Percentiles rank a stretch among this genome's conserved stretches.
Evolutionary conservation across 2,113 vertebrate genomes (phyloP).

Genomic region (Baryphthengus martii): DNA sequence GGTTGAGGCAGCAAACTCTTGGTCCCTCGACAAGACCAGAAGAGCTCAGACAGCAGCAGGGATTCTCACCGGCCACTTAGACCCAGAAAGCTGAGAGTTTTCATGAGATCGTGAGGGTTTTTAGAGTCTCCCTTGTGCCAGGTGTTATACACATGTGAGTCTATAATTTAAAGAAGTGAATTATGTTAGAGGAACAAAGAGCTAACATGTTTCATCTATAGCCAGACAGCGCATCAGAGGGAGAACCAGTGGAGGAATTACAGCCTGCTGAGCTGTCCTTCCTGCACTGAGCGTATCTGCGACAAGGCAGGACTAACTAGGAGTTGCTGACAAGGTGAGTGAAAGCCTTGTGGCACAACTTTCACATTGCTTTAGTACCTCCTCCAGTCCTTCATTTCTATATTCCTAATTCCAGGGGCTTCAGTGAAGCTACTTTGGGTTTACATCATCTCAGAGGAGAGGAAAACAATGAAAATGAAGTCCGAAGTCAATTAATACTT

Average conservation of each 20-base stretch:
- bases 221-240: background rate
- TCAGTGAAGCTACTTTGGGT: background rate
- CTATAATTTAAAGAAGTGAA: background rate
- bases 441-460: background rate
- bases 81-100: background rate
- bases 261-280: background rate
- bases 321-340: background rate
- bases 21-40: background rate
- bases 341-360: background rate
- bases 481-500: background rate
- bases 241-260: background rate
- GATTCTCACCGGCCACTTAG: background rate
- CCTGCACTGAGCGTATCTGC: no score
- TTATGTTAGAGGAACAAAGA: background rate
- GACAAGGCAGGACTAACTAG: no score
- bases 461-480: background rate
- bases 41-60: background rate
- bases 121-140: background rate
- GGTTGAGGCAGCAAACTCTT: background rate
- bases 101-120: background rate
- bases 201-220: background rate
- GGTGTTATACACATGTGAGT: background rate
- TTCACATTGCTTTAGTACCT: background rate
- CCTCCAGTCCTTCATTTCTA: background rate
- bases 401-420: background rate